Evolutionary conservation across 2,888 invertebrate genomes (phyloP).

Genomic region (Drosophila maculinotata): DNA sequence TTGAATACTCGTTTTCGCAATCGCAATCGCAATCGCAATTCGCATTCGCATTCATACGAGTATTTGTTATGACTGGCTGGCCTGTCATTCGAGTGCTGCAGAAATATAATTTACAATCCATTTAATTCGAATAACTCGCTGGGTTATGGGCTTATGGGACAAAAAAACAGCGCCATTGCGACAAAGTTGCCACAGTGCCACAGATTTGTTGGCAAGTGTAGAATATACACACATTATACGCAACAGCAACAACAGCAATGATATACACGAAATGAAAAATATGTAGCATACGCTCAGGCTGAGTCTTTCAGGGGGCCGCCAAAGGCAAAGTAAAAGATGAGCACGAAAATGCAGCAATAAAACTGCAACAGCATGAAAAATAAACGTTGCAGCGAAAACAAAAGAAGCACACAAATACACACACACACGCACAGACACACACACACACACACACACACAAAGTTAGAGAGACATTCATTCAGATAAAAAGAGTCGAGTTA

Average conservation of each 20-base stretch:
- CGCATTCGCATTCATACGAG: slow-evolving; percentile 21
- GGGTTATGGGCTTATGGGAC: slow-evolving; percentile 22
- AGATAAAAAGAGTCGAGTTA: slow-evolving; percentile 67
- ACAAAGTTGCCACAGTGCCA: slow-evolving; percentile 39
- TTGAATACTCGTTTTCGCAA: slow-evolving; percentile 23
- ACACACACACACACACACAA: slow-evolving; percentile 16
- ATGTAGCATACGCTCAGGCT: slow-evolving; percentile 69
- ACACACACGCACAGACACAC: not conserved
- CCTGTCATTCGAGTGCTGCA: slow-evolving; percentile 32
- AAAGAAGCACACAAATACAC: slow-evolving; percentile 12
- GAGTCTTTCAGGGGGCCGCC: slow-evolving; percentile 24
- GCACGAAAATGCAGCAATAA: slow-evolving; percentile 44
- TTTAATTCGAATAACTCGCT: slow-evolving; percentile 64
- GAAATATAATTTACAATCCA: slow-evolving; percentile 67
- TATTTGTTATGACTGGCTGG: slow-evolving; percentile 43
- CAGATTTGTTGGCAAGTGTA: slow-evolving; percentile 57
- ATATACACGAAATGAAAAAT: slow-evolving; percentile 34
- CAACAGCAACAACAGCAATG: slow-evolving; percentile 10
- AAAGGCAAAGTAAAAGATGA: slow-evolving; percentile 35
- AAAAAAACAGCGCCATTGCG: slow-evolving; percentile 28
- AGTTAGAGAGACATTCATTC: slow-evolving; percentile 58
- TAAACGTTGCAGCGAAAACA: slow-evolving; percentile 42
- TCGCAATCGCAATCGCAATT: slow-evolving; percentile 19
- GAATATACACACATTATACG: not conserved
- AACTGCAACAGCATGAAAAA: slow-evolving; percentile 53